A percentile compares a stretch with the other conserved stretches of the same genome.
Conservation (phyloP, 2,797 vertebrate genomes). For the Ispidina lecontei region DNA sequence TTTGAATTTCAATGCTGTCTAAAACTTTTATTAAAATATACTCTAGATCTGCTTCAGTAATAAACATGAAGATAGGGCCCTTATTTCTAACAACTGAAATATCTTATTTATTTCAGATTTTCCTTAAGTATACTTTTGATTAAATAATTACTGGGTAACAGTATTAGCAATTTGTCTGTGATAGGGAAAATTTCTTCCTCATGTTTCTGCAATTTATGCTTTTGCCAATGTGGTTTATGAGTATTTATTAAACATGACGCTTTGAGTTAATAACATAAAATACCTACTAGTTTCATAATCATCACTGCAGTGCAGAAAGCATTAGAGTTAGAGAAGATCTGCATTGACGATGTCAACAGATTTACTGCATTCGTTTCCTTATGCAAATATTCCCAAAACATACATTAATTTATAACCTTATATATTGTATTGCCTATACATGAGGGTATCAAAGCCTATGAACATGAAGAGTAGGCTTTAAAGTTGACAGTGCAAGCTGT, state of each 20-base stretch:
- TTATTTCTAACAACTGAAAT: slow-evolving; percentile 44
- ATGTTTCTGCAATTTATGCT: slow-evolving; percentile 27
- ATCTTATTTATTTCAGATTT: slow-evolving; percentile 34
- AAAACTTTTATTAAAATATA: slow-evolving; percentile 68
- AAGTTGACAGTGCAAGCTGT: neutral
- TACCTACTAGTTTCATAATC: slow-evolving; percentile 78
- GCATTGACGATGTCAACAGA: slow-evolving; percentile 56
- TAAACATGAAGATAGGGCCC: slow-evolving; percentile 57
- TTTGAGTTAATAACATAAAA: slow-evolving; percentile 75
- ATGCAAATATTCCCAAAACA: slow-evolving; percentile 46
- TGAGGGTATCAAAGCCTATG: neutral
- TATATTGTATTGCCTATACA: slow-evolving; percentile 11
- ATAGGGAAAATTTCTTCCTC: slow-evolving; percentile 33
- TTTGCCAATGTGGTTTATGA: slow-evolving; percentile 50
- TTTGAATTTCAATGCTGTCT: slow-evolving; percentile 62
- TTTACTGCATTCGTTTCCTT: slow-evolving; percentile 70
- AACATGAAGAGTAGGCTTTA: neutral
- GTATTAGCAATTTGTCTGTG: slow-evolving; percentile 28
- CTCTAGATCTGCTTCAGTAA: slow-evolving; percentile 59
- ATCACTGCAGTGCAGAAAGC: slow-evolving; percentile 76
- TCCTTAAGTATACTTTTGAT: slow-evolving; percentile 54
- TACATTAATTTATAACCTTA: slow-evolving; percentile 32
- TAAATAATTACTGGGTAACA: slow-evolving; percentile 53
- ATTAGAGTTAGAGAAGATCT: slow-evolving; percentile 68
- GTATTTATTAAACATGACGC: slow-evolving; percentile 67